Evolutionary conservation across 2,113 vertebrate genomes (phyloP), one percentile per base, ranked within the genome.

Genomic region (Diglossa brunneiventris): DNA sequence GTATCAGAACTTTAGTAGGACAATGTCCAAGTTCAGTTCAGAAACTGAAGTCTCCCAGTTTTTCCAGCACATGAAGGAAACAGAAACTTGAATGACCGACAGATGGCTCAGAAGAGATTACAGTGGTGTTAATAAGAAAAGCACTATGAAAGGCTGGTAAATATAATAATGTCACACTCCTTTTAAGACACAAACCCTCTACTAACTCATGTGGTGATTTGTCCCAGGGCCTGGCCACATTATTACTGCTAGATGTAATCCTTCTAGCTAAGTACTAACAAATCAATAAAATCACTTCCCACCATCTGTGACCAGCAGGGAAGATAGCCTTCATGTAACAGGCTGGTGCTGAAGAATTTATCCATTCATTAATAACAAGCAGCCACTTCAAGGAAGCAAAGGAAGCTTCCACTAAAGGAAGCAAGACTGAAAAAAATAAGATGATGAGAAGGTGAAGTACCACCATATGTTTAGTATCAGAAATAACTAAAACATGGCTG

Each of bases 81-180:
- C n/a, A 74, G 66, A 85, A 96, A 94, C 85, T 80, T 95, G 87
- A 91, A 83, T 95, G 94, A 95, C 92, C 42, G 2, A 93, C 87
- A 95, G 92, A 97, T 92, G 91, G 87, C 90, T 95, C 85, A 95
- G 82, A 91, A 84, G 68, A 95, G 93, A 97, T 97, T 94, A 92
- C 85, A 86, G 37, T 89, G 59, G 47, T 90, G 95, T 89, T 97
- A 95, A 93, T 90, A 96, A 92, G 89, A 73, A 89, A 95, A 94
- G 64, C 59, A 47, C 68, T 83, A 55, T 15, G 68, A 86, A 92
- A 56, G 69, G 42, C 63, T 93, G 68, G 78, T 94, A 88, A 91
- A 86, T 90, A 95, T 44, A 74, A 53, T 90, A 83, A 73, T 80
- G 75, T 77, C 72, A 75, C 52, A 74, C 55, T 85, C 76, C 52